Evolutionary conservation across 1,140 invertebrate species (phyloP).

Genomic region (Penaeus chinensis): DNA sequence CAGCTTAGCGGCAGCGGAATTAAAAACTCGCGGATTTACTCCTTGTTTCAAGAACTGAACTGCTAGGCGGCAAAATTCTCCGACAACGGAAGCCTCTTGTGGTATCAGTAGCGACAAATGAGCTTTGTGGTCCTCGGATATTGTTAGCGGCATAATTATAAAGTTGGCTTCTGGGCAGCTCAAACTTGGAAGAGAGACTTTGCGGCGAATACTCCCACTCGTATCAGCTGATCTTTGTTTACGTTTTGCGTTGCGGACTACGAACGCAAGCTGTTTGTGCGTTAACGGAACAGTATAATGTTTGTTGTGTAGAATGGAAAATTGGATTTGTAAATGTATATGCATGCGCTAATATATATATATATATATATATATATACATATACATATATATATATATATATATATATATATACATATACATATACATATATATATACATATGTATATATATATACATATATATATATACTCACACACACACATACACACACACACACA

Average conservation of each 20-base stretch:
- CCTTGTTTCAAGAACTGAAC: conserved; percentile 33
- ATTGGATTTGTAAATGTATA: no score
- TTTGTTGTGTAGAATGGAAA: no score
- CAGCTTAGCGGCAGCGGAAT: conserved; percentile 32
- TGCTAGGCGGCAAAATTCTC: conserved; percentile 35
- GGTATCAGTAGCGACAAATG: conserved; percentile 22
- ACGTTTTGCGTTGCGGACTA: neutral
- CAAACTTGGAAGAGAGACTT: neutral
- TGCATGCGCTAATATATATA: no score
- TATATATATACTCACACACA: no score
- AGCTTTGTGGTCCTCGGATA: conserved; percentile 19
- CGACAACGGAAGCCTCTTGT: conserved; percentile 26
- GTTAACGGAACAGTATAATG: no score
- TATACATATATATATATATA: no score
- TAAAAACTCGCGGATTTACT: conserved; percentile 34
- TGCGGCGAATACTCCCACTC: neutral
- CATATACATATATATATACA: no score
- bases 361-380: no score
- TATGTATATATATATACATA: no score
- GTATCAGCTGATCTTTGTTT: conserved; percentile 52
- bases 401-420: no score
- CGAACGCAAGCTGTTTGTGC: neutral
- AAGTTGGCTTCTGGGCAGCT: neutral
- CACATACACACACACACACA: no score
- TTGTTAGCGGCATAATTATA: neutral